Evolutionary conservation across 2,888 invertebrate species (phyloP).

Genomic region (Drosophila pseudotalamancana): DNA sequence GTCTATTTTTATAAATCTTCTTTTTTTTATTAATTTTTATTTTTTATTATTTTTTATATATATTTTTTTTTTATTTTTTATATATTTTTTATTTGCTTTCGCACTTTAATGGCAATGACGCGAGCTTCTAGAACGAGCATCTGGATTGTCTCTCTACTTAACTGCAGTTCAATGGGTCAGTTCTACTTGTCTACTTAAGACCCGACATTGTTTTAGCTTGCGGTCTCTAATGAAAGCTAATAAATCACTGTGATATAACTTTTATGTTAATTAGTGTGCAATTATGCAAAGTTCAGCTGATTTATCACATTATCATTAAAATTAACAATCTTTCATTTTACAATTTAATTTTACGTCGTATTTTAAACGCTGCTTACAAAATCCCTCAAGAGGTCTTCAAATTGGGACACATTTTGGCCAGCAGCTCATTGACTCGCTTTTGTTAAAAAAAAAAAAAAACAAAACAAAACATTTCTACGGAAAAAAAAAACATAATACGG

Average conservation of each 20-base stretch:
- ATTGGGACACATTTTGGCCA: slow-evolving; percentile 14
- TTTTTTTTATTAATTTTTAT: slow-evolving; percentile 1
- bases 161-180: slow-evolving; percentile 45
- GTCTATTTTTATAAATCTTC: background rate
- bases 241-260: slow-evolving; percentile 50
- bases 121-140: background rate
- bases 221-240: slow-evolving; percentile 25
- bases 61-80: background rate
- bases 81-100: background rate
- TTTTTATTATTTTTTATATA: background rate
- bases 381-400: slow-evolving; percentile 1
- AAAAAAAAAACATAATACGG: too few species aligned
- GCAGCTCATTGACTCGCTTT: background rate
- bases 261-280: slow-evolving; percentile 31
- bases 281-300: slow-evolving; percentile 40
- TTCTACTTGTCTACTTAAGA: slow-evolving; percentile 14
- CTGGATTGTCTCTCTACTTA: slow-evolving; percentile 8
- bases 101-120: slow-evolving; percentile 27
- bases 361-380: slow-evolving; percentile 25
- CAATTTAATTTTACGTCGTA: background rate
- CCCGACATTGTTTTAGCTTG: background rate
- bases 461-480: too few species aligned
- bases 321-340: slow-evolving; percentile 13
- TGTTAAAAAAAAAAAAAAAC: too few species aligned
- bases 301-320: slow-evolving; percentile 33